Percentiles rank a stretch among this genome's conserved stretches.
These are phyloP conservation scores for Nemotelus nigrinus DNA, from an alignment of 2,888 invertebrate species.

Conservation along the genomic window DNA sequence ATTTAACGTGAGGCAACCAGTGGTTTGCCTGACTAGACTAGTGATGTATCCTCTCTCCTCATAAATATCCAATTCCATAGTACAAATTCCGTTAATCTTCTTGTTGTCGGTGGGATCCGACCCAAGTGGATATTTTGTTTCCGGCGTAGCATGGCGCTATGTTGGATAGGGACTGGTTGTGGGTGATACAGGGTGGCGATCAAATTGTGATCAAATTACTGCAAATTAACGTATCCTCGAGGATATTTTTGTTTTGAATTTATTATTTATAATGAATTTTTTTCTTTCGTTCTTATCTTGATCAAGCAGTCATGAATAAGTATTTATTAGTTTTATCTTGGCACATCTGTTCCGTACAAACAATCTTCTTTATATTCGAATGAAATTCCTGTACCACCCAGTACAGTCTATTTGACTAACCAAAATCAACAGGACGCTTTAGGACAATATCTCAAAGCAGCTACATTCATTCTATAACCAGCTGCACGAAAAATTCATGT, in stretches of 20 bases:
- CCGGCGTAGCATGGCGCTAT: neutral
- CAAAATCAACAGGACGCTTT: neutral
- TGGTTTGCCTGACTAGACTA: neutral
- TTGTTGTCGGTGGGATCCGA: neutral
- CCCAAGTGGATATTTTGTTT: constrained; percentile 23
- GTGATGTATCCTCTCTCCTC: constrained; percentile 48
- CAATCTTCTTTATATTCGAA: no score
- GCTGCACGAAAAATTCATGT: constrained; percentile 26
- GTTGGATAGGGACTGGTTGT: neutral
- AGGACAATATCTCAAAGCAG: neutral
- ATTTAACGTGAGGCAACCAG: constrained; percentile 28
- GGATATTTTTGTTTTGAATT: no score
- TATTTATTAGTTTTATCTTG: no score
- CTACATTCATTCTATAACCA: neutral
- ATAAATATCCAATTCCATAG: constrained; percentile 50
- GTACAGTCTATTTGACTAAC: no score
- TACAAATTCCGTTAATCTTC: constrained; percentile 50
- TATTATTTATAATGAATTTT: no score
- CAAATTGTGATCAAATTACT: neutral
- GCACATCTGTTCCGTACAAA: no score
- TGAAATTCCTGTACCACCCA: no score
- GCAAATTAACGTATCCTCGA: no score
- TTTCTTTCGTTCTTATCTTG: no score
- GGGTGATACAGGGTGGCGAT: neutral
- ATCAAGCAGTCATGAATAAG: no score